A percentile compares a stretch with the other conserved stretches of the same genome.
Conservation (phyloP, 2,888 invertebrate genomes). For the Macaria liturata region DNA sequence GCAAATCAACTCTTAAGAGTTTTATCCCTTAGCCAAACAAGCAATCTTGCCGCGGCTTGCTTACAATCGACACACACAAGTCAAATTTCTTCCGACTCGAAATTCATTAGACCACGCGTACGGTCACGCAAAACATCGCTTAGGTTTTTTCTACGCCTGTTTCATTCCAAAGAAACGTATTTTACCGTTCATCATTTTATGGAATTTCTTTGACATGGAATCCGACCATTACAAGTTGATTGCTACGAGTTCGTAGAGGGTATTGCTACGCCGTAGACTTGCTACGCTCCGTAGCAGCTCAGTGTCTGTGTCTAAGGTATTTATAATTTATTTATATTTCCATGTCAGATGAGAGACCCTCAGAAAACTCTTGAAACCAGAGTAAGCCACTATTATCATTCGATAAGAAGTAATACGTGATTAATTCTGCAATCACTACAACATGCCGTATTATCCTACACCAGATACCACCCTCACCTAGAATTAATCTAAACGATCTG, state of each 20-base stretch:
- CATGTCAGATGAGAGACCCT: too few species aligned
- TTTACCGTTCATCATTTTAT: constrained; percentile 56
- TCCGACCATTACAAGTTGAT: constrained; percentile 75
- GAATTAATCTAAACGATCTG: too few species aligned
- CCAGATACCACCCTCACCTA: too few species aligned
- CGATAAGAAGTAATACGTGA: too few species aligned
- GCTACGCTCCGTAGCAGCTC: constrained; percentile 48
- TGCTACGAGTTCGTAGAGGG: constrained; percentile 59
- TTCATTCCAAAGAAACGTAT: constrained; percentile 52
- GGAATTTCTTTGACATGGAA: constrained; percentile 78
- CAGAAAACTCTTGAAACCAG: too few species aligned
- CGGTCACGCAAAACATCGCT: constrained; percentile 74
- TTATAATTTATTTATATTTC: too few species aligned
- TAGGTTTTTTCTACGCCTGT: constrained; percentile 67
- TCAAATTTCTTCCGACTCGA: constrained; percentile 41
- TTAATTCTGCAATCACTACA: too few species aligned
- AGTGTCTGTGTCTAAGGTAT: too few species aligned
- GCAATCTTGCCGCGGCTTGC: background rate
- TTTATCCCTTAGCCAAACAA: background rate
- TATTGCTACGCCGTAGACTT: constrained; percentile 44
- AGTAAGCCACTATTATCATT: too few species aligned
- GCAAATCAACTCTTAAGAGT: too few species aligned
- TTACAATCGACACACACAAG: constrained; percentile 11
- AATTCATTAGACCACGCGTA: constrained; percentile 66
- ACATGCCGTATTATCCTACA: too few species aligned